Percentiles rank a stretch among this genome's conserved stretches.
These are phyloP conservation scores for Sebastolobus alascanus DNA, from an alignment of 2,797 vertebrate species.

Conservation along the genomic window DNA sequence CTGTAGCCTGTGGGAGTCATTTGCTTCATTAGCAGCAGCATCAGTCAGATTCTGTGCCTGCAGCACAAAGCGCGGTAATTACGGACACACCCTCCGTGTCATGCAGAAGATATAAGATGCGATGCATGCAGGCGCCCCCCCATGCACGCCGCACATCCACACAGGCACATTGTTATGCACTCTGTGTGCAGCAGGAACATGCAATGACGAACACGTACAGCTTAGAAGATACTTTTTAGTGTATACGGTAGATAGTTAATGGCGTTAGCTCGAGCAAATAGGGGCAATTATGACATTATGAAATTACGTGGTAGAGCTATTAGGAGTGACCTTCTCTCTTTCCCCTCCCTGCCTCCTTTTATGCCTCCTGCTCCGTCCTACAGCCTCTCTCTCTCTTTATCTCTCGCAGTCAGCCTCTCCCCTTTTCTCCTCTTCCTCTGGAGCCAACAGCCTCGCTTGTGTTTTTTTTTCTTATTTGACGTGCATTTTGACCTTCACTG, in stretches of 20 bases:
- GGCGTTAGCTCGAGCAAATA: conserved; percentile 69
- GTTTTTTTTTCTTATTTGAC: conserved; percentile 53
- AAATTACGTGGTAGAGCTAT: conserved; percentile 82
- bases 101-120: conserved; percentile 63
- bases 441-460: conserved; percentile 44
- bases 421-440: conserved; percentile 47
- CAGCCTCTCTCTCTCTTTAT: conserved; percentile 60
- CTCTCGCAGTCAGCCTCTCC: conserved; percentile 65
- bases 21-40: conserved; percentile 77
- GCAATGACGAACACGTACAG: conserved; percentile 30
- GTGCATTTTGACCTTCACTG: conserved; percentile 72
- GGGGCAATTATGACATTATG: conserved; percentile 80
- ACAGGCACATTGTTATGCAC: conserved; percentile 18
- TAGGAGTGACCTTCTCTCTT: conserved; percentile 79
- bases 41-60: conserved; percentile 69
- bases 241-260: conserved; percentile 51
- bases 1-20: conserved; percentile 58
- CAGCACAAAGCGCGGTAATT: conserved; percentile 75
- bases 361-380: conserved; percentile 40
- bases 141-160: conserved; percentile 20
- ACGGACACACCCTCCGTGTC: conserved; percentile 78
- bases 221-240: conserved; percentile 25
- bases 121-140: conserved; percentile 42
- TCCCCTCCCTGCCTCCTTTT: conserved; percentile 40
- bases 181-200: conserved; percentile 29